Evolutionary conservation across 2,888 invertebrate species (phyloP).

Genomic region (Trissonchulus sp.): DNA sequence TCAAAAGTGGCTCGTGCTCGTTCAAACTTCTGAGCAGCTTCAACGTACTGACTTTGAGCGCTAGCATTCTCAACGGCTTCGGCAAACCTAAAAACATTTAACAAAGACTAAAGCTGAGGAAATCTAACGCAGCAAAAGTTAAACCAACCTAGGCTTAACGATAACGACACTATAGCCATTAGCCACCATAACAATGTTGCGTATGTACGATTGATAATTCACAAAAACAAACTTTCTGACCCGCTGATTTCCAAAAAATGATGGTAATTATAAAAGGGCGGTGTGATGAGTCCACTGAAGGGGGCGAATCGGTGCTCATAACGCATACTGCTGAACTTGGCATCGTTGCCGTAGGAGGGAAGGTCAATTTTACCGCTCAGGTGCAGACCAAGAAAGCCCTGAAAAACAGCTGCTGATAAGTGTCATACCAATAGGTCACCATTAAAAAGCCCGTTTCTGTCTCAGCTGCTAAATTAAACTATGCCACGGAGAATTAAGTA

Average conservation of each 20-base stretch:
- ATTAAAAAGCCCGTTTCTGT: no score
- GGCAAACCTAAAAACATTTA: slow-evolving; percentile 3
- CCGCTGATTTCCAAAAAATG: slow-evolving; percentile 74
- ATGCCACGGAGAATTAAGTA: no score
- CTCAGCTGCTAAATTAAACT: no score
- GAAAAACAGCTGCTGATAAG: slow-evolving; percentile 40
- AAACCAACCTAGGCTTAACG: not conserved
- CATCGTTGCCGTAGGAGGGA: slow-evolving; percentile 11
- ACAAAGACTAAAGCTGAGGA: not conserved
- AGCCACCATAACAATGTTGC: no score
- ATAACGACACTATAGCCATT: no score
- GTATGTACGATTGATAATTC: no score
- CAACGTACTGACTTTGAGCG: not conserved
- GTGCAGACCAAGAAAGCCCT: slow-evolving; percentile 83
- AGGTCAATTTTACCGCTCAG: slow-evolving; percentile 74
- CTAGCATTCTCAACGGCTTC: not conserved
- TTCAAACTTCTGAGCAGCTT: not conserved
- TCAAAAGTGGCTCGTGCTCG: not conserved
- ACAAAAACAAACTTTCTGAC: no score
- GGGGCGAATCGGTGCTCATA: slow-evolving; percentile 90
- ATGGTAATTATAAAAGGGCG: slow-evolving; percentile 81
- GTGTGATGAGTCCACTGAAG: slow-evolving; percentile 74
- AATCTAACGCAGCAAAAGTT: not conserved
- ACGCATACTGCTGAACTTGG: slow-evolving; percentile 80
- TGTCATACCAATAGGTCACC: not conserved